phyloP scores from a whole-genome alignment of 2,797 vertebrate genomes.

The Mionectes olivaceus region DNA sequence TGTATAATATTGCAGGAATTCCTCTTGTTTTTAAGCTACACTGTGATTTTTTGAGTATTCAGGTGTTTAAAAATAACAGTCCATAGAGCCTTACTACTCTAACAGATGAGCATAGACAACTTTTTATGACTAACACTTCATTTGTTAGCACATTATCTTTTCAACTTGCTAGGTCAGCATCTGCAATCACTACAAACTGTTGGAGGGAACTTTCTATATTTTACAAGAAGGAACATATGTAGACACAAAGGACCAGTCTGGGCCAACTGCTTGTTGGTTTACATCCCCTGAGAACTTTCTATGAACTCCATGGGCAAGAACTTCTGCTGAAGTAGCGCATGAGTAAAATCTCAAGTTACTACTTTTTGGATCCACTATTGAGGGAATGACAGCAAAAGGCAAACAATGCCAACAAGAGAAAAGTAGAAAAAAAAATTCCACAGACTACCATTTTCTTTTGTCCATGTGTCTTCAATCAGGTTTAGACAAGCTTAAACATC shows the following conservation, averaged over 20 bases:
- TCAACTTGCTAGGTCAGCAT: background rate
- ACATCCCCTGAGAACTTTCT: background rate
- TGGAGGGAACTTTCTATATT: background rate
- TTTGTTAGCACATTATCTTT: constrained; percentile 2
- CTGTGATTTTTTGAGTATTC: background rate
- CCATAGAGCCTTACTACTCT: background rate
- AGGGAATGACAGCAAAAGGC: constrained; percentile 1
- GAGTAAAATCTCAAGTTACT: constrained; percentile 38
- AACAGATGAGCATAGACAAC: background rate
- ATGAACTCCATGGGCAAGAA: background rate
- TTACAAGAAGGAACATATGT: background rate
- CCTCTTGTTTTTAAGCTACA: background rate
- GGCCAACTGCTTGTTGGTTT: background rate
- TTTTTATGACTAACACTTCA: background rate
- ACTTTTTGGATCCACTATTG: background rate
- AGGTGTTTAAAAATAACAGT: constrained; percentile 2
- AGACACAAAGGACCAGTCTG: background rate
- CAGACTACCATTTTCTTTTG: constrained; percentile 16
- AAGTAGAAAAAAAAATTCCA: background rate
- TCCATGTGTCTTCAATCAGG: constrained; percentile 7
- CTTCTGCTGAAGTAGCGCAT: background rate
- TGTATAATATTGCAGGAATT: background rate
- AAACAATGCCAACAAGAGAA: background rate
- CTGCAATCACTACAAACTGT: background rate
- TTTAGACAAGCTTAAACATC: background rate